Percentiles rank a stretch among this genome's conserved stretches.
Conservation (phyloP, 2,113 vertebrate species). For the Macquaria australasica region DNA sequence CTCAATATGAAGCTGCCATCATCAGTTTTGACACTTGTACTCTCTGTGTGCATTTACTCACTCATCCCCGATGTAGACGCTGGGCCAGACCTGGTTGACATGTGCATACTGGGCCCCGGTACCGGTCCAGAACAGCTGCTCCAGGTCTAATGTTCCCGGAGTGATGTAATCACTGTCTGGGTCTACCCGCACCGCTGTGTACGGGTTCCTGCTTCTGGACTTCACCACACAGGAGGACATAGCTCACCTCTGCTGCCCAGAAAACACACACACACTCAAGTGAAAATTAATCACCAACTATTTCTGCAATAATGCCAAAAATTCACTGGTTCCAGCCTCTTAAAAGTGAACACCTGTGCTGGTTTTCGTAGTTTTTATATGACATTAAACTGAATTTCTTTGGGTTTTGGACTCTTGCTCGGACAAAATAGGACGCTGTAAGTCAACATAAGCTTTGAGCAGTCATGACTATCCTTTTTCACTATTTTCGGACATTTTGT, state of each 20-base stretch:
- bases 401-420: not conserved
- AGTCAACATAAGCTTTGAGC: not conserved
- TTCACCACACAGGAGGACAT: constrained; percentile 66
- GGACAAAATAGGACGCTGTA: not conserved
- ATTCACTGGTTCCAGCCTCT: not conserved
- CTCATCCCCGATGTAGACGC: constrained; percentile 93
- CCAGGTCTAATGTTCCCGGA: constrained; percentile 92
- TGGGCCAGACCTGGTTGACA: constrained; percentile 92
- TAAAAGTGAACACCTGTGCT: not conserved
- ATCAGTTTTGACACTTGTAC: not conserved
- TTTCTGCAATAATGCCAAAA: too few relatives aligned
- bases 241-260: constrained; percentile 15
- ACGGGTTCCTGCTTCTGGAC: constrained; percentile 79
- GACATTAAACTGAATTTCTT: too few relatives aligned
- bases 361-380: too few relatives aligned
- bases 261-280: not conserved
- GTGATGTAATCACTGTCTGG: constrained; percentile 90
- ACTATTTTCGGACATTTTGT: too few relatives aligned
- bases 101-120: constrained; percentile 87
- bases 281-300: too few relatives aligned
- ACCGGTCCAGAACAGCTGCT: constrained; percentile 90
- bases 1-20: not conserved
- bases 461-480: too few relatives aligned
- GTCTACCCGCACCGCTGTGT: constrained; percentile 83
- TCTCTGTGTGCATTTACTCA: constrained; percentile 82